Evolutionary conservation across 1,140 invertebrate species (phyloP), one percentile per base, ranked within the genome.

Genomic region (Vanessa atalanta): DNA sequence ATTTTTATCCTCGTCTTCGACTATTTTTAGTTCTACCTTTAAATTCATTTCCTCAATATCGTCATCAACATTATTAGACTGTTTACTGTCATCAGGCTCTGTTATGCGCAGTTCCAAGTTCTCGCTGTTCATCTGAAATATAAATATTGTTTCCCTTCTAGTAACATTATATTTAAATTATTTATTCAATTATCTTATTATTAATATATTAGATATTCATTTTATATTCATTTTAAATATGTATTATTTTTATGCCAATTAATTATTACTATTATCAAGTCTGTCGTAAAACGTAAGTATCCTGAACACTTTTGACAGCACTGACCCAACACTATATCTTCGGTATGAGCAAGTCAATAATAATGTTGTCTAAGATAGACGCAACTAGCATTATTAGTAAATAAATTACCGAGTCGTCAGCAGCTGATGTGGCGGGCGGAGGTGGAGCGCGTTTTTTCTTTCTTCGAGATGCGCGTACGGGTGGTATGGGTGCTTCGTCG

Each of bases 381-480:
- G 26, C 37, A 43, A 11, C n/a, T 67, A 51, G 48, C 37, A 23
- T 23, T 47, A 60, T 61, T 50, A 65, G 8, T 68, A 70, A 47
- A 11, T n/a, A 50, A 67, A 69, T 87, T 88, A 89, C 90, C 48
- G 86, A 83, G 67, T 87, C 82, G 63, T 88, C 81, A 61, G 76
- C 70, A 15, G 76, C 48, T 14, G 63, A 47, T 23, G 73, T 64
- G 14, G 83, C 84, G 31, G 93, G 93, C 4, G 93, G 93, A 63
- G 86, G 83, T 2, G 93, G 93, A 4, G 93, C 93, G 47, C 89
- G 83, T 79, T 93, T 93, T 82, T 94, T 94, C 87, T 94, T 94
- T 26, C 93, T 87, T 14, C 90, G 79, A n/a, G 91, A 88, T 23
- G 90, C 87, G 31, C 91, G 87, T 23, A 92, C 84, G 1, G 91